These are phyloP conservation scores for Enteromius treurensis DNA, from an alignment of 2,797 vertebrate genomes.

Conservation along the genomic window DNA sequence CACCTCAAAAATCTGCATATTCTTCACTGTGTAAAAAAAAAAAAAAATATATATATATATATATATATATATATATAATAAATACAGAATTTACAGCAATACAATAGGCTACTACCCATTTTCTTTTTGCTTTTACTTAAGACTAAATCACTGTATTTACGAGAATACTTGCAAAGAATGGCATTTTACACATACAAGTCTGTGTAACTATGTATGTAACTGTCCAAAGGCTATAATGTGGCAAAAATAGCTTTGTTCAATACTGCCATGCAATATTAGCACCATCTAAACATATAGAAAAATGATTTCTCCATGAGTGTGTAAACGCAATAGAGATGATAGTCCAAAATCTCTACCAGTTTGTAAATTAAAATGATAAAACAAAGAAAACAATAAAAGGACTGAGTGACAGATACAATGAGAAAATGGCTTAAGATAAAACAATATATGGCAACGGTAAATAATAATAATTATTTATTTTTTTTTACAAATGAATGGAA, in stretches of 20 bases:
- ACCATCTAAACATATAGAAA: neutral
- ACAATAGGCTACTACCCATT: neutral
- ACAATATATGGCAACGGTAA: no score
- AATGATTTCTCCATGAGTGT: neutral
- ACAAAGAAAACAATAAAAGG: neutral
- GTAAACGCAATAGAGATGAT: neutral
- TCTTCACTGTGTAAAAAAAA: no score
- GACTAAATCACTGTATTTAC: neutral
- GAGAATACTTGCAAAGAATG: neutral
- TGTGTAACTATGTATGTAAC: neutral
- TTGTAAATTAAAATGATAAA: neutral
- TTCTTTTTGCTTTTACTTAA: neutral
- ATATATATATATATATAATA: no score
- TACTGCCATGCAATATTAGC: neutral
- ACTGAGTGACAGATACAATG: neutral
- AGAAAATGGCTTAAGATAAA: no score
- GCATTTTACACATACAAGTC: neutral
- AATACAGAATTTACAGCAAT: no score
- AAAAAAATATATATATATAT: no score
- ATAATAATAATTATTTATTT: no score
- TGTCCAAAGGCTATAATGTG: neutral
- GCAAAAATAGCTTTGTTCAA: neutral
- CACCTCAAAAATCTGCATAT: neutral
- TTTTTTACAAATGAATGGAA: no score
- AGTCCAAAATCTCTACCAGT: neutral